Percentiles rank a stretch among this genome's conserved stretches.
Conservation (phyloP, 2,797 vertebrate genomes). For the Orientallactaga sibirica region DNA sequence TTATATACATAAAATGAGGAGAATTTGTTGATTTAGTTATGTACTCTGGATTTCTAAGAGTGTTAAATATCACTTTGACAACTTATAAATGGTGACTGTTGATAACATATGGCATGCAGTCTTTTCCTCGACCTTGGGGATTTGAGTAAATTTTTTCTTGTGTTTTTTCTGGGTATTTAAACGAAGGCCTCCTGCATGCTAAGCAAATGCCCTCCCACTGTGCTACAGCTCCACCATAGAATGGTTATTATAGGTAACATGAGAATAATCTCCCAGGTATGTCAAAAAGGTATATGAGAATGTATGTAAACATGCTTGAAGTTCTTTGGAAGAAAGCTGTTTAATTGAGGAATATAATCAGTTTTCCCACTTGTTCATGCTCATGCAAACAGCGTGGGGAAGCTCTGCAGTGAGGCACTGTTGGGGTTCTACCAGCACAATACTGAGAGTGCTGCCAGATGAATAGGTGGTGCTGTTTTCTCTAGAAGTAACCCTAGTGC, state of each 20-base stretch:
- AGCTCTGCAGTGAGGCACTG: accelerated
- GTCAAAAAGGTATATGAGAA: background rate
- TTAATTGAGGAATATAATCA: background rate
- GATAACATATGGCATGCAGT: accelerated
- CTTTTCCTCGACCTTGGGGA: background rate
- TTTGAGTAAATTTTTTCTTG: conserved; percentile 17
- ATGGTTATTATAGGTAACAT: background rate
- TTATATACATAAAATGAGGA: background rate
- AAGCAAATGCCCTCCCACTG: background rate
- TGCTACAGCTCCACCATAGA: background rate
- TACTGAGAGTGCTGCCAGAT: background rate
- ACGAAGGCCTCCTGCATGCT: background rate
- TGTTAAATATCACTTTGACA: conserved; percentile 2
- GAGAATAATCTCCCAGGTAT: background rate
- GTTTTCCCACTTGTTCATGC: background rate
- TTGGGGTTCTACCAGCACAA: no score
- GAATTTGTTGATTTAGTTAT: conserved; percentile 6
- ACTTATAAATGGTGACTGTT: background rate
- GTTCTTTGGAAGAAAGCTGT: conserved; percentile 2
- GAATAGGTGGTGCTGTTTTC: background rate
- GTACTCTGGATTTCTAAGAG: background rate
- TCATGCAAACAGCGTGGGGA: background rate
- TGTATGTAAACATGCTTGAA: background rate
- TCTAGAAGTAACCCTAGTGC: background rate
- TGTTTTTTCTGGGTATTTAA: background rate